Evolutionary conservation across 30 jellyfish, hydroid and myxozoan genomes (phyloP).

Genomic region (Aurelia sp.): DNA sequence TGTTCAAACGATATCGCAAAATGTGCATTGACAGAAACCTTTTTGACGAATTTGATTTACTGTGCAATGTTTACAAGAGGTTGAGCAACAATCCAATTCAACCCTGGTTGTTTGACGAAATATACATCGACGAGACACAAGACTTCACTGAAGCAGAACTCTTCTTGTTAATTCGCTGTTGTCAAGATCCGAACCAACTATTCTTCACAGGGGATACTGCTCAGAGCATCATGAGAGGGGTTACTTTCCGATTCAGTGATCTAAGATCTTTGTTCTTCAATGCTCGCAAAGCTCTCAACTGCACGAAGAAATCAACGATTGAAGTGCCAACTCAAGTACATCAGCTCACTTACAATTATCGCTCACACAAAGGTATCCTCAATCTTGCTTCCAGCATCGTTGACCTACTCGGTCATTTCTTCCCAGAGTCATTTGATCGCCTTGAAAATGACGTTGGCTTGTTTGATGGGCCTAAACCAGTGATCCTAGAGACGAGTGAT

Average conservation of each 20-base stretch:
- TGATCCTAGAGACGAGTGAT: conserved; percentile 74
- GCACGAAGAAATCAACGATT: conserved; percentile 23
- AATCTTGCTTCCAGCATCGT: conserved; percentile 75
- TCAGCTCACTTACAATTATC: conserved; percentile 81
- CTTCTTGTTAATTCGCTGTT: conserved; percentile 65
- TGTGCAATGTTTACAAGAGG: conserved; percentile 69
- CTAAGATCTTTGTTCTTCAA: conserved; percentile 62
- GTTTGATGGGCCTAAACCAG: conserved; percentile 95
- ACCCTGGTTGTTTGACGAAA: conserved; percentile 79
- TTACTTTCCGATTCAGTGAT: conserved; percentile 88
- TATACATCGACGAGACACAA: conserved; percentile 90
- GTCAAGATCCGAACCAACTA: conserved; percentile 78
- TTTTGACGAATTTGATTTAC: conserved; percentile 80
- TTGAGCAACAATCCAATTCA: conserved; percentile 30
- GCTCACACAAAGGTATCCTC: conserved; percentile 88
- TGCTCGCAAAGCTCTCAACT: conserved; percentile 51
- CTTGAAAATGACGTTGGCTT: conserved; percentile 77
- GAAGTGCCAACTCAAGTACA: conserved; percentile 68
- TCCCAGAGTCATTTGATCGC: conserved; percentile 85
- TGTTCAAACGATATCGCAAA: conserved; percentile 59
- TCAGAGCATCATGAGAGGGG: conserved; percentile 89
- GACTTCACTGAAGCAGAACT: conserved; percentile 93
- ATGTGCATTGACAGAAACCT: conserved; percentile 32
- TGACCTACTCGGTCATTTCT: conserved; percentile 54
- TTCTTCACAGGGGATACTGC: conserved; percentile 97